Evolutionary conservation across 2,113 vertebrate genomes (phyloP), one percentile per base, ranked within the genome.

Genomic region (Mesoclemmys tuberculata): DNA sequence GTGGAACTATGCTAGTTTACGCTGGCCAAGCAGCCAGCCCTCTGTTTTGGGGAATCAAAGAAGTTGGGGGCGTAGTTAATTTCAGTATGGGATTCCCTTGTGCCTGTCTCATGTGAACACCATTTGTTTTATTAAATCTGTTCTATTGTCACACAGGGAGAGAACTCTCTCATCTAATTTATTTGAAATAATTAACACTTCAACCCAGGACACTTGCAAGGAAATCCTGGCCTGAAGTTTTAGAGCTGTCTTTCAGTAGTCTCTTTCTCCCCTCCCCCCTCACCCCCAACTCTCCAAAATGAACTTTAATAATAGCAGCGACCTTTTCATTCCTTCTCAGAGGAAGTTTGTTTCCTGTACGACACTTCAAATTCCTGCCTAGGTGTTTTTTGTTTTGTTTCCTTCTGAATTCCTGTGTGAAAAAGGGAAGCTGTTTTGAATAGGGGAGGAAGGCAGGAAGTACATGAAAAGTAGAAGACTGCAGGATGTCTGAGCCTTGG

Each of bases 81-180:
- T 90, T 93, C 71, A 48, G 35, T 16, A 2, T 90, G 94, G 71
- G 82, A 74, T 89, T 95, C 83, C 13, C 90, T 75, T 89, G 90
- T 44, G 54, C 93, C 75, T 91, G 0, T 94, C 87, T 93, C 44
- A 5, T 87, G 68, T 24, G 0, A 1, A 31, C 86, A 87, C 48
- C 81, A 95, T 91, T 83, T 90, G 80, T 95, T 97, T 94, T 93
- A 95, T 97, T 97, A 90, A 93, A 93, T 91, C 80, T 87, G 14
- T 83, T 89, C 48, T 54, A 80, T 51, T 82, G 74, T 95, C 92
- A 94, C 71, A 87, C 84, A 90, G 90, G 31, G 82, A 89, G 80
- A 95, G n/a, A 90, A 85, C 61, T 95, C 81, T 74, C 91, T 95
- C n/a, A 58, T 85, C 85, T 94, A 89, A 88, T 94, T 93, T 94